Evolutionary conservation across 2,888 invertebrate species (phyloP).

Genomic region (Polydrusus pterygomalis): DNA sequence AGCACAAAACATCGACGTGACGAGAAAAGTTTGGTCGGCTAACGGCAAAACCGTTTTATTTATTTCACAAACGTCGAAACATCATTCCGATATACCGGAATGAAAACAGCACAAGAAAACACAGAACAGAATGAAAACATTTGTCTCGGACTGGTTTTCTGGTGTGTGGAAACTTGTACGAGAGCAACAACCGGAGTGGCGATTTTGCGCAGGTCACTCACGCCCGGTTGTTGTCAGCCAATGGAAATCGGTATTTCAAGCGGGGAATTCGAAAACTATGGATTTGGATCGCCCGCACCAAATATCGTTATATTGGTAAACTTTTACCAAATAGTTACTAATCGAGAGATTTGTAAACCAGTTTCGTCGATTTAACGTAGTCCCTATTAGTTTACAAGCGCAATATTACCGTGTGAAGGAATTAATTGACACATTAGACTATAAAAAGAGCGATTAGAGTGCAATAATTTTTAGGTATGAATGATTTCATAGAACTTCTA

Average conservation of each 20-base stretch:
- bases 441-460: too few species aligned
- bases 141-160: constrained; percentile 57
- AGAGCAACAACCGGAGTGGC: constrained; percentile 66
- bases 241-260: constrained; percentile 14
- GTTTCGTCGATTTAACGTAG: too few species aligned
- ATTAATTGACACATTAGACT: too few species aligned
- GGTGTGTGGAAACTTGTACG: constrained; percentile 50
- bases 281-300: constrained; percentile 10
- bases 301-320: not conserved
- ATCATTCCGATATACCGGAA: constrained; percentile 42
- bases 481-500: too few species aligned
- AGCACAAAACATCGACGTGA: constrained; percentile 23
- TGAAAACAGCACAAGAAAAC: constrained; percentile 32
- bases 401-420: too few species aligned
- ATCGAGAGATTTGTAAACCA: too few species aligned
- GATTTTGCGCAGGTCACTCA: constrained; percentile 46
- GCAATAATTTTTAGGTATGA: too few species aligned
- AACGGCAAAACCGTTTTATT: constrained; percentile 44
- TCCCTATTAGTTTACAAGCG: too few species aligned
- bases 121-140: constrained; percentile 50
- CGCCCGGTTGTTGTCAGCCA: constrained; percentile 42
- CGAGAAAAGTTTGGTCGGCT: constrained; percentile 25
- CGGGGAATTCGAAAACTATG: constrained; percentile 21
- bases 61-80: constrained; percentile 38
- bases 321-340: too few species aligned